Conservation (phyloP, 2,888 invertebrate genomes). For the Diogma glabrata region DNA sequence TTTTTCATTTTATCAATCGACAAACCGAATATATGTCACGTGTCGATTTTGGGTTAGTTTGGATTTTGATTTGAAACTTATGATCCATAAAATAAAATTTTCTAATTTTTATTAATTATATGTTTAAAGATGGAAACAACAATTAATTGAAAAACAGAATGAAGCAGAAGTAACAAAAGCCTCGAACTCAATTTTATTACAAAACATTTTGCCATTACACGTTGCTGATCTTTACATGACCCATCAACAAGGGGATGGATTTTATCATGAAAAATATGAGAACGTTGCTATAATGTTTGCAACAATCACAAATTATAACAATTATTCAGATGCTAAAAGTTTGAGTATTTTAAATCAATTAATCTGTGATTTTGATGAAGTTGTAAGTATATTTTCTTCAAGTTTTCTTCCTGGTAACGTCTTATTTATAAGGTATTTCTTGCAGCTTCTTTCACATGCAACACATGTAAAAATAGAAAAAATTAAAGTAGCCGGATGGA, state of each 20-base stretch:
- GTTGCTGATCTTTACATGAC: slow-evolving; percentile 76
- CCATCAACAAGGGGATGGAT: slow-evolving; percentile 53
- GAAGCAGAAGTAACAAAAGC: slow-evolving; percentile 77
- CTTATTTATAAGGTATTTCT: background rate
- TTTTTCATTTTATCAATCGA: slow-evolving; percentile 74
- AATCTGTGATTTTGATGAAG: slow-evolving; percentile 83
- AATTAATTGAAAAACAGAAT: slow-evolving; percentile 70
- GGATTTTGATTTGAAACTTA: background rate
- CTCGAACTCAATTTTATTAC: slow-evolving; percentile 77
- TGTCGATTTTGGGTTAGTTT: slow-evolving; percentile 60
- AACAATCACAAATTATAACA: slow-evolving; percentile 71
- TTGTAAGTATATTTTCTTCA: slow-evolving; percentile 39
- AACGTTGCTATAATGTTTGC: slow-evolving; percentile 95
- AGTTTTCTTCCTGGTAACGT: background rate
- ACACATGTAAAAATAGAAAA: slow-evolving; percentile 71
- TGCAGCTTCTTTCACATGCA: slow-evolving; percentile 47
- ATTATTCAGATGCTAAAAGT: slow-evolving; percentile 51
- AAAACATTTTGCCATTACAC: slow-evolving; percentile 86
- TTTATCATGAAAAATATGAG: slow-evolving; percentile 80
- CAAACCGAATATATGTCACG: slow-evolving; percentile 83
- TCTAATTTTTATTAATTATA: slow-evolving; percentile 11
- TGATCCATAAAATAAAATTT: background rate
- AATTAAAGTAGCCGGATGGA: slow-evolving; percentile 93
- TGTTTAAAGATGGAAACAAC: slow-evolving; percentile 46
- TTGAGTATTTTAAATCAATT: slow-evolving; percentile 75